These are phyloP conservation scores for Orthosia gothica DNA, from an alignment of 2,888 invertebrate genomes.

Conservation along the genomic window DNA sequence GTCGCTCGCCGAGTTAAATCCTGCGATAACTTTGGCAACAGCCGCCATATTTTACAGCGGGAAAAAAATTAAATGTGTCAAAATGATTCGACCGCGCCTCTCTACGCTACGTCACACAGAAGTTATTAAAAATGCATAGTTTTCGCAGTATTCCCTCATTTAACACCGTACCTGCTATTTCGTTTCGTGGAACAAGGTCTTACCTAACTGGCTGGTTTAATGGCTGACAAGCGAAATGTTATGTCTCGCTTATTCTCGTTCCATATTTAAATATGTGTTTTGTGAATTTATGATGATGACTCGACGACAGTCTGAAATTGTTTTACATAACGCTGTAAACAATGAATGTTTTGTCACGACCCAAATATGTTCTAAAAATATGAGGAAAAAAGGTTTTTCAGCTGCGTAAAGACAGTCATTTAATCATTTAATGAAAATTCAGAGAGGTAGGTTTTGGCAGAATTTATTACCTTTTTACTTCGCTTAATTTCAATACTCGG, in stretches of 20 bases:
- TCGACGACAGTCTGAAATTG: constrained; percentile 35
- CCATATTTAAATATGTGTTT: constrained; percentile 49
- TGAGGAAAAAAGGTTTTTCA: constrained; percentile 11
- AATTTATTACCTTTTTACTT: constrained; percentile 32
- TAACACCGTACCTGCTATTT: too few relatives aligned
- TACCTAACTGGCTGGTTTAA: constrained; percentile 14
- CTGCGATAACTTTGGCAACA: too few relatives aligned
- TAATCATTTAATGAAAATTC: constrained; percentile 19
- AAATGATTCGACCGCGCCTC: too few relatives aligned
- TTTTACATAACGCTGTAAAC: constrained; percentile 24
- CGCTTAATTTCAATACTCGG: constrained; percentile 13
- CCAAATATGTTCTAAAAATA: constrained; percentile 32
- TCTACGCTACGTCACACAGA: too few relatives aligned
- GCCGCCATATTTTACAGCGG: too few relatives aligned
- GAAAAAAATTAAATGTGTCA: too few relatives aligned
- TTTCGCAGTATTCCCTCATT: too few relatives aligned
- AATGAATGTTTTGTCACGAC: constrained; percentile 29
- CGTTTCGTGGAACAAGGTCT: constrained; percentile 37
- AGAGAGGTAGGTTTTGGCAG: neutral
- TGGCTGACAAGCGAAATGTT: constrained; percentile 40
- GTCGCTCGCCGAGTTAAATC: too few relatives aligned
- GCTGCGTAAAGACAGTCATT: neutral
- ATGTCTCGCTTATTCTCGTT: constrained; percentile 27
- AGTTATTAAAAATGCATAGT: too few relatives aligned
- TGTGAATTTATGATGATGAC: constrained; percentile 53